phyloP scores from a whole-genome alignment of 2,888 invertebrate species.

The Erannis defoliaria region DNA sequence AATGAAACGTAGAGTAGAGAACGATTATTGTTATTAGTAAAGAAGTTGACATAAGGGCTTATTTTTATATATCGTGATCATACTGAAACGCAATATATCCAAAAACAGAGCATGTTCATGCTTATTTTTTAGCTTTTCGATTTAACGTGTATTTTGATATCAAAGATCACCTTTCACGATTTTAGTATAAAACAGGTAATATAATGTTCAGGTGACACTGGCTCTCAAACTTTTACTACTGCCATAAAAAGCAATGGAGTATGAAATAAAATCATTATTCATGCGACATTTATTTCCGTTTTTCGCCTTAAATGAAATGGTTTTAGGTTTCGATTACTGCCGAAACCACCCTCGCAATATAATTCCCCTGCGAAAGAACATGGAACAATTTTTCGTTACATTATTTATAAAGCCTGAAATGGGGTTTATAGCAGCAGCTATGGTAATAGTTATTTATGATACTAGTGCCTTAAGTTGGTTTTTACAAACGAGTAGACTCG shows the following conservation, averaged over 20 bases:
- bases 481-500: no score
- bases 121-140: no score
- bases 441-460: no score
- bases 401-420: constrained; percentile 9
- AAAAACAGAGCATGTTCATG: no score
- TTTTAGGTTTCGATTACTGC: constrained; percentile 22
- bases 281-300: constrained; percentile 29
- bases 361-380: neutral
- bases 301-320: constrained; percentile 18
- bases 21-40: no score
- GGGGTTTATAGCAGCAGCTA: neutral
- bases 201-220: constrained; percentile 19
- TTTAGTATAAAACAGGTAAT: constrained; percentile 1
- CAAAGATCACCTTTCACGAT: neutral
- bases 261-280: constrained; percentile 34
- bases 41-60: no score
- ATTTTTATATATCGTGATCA: no score
- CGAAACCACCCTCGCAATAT: neutral
- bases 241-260: constrained; percentile 29
- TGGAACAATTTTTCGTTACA: constrained; percentile 1
- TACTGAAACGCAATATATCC: no score
- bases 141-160: no score
- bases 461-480: no score
- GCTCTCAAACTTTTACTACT: constrained; percentile 27
- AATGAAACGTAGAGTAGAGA: no score